Evolutionary conservation across 2,113 vertebrate species (phyloP), one percentile per base, ranked within the genome.

Genomic region (Procapra przewalskii): DNA sequence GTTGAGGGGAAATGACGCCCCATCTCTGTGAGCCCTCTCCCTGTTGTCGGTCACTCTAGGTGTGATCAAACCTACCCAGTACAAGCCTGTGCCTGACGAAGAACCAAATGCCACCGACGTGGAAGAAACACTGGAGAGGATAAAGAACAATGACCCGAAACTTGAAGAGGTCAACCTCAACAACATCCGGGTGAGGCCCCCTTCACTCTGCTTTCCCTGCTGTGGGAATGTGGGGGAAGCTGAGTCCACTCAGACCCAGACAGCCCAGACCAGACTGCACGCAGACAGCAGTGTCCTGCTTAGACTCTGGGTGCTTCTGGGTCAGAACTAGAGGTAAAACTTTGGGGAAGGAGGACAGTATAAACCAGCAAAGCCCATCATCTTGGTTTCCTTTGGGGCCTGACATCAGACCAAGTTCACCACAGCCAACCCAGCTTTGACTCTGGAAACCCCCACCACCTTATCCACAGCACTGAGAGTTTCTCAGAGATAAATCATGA

Each of bases 141-240:
- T 99, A 91, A 99, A 99, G 96, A 99, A 91, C 98, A 99, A 99
- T 4, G 99, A 99, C 97, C 99, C 99, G 0, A 98, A 99, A 57
- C 99, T 99, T 29, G 98, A 99, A 95, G 99, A 99, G 95, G 99
- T 99, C 96, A 99, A 99, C 98, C 99, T 99, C 79, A 99, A 99
- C 98, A 99, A 99, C 98, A 99, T 99, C 96, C 99, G 99, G 99
- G 99, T 99, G 98, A 60, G 52, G 52, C 59, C 31, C 59, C 92
- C 92, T 52, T 52, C 82, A 6, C 54, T 54, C 48, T 86, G 0
- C 3, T 75, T 19, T 12, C 11, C 64, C 84, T 6, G 43, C 10
- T 10, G 29, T 11, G 8, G 4, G 4, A 29, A 4, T 48, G 79
- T 4, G 36, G 50, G 54, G 50, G 15, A 48, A 27, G 23, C 7